These are phyloP conservation scores for Iselma pallidipennis DNA, from an alignment of 2,888 invertebrate species.

Conservation along the genomic window DNA sequence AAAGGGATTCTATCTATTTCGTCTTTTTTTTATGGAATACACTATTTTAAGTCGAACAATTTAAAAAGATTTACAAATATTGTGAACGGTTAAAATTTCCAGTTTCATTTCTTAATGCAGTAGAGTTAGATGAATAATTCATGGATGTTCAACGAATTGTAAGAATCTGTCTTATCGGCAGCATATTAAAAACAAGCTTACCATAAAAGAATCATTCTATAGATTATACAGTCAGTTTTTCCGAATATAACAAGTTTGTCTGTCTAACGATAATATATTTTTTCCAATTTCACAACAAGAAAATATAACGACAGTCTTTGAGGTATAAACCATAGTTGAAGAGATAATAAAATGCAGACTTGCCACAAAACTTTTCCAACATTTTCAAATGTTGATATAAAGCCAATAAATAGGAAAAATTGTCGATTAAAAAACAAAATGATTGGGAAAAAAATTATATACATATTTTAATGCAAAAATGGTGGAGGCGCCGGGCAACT, in stretches of 20 bases:
- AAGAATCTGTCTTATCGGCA: not conserved
- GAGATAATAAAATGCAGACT: not conserved
- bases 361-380: not conserved
- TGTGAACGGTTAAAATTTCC: not conserved
- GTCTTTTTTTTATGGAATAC: too few species aligned
- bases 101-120: not conserved
- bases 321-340: not conserved
- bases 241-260: not conserved
- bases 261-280: too few species aligned
- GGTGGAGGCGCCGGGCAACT: not conserved
- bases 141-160: not conserved
- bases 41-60: too few species aligned
- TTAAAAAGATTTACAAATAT: too few species aligned
- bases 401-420: too few species aligned
- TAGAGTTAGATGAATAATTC: not conserved
- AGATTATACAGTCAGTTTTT: not conserved
- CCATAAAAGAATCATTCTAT: not conserved
- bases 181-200: not conserved
- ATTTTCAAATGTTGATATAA: too few species aligned
- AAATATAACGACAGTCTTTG: not conserved
- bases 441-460: too few species aligned
- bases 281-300: too few species aligned
- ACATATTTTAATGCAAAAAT: not conserved
- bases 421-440: too few species aligned
- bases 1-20: too few species aligned